Conservation (phyloP, 2,113 vertebrate genomes). For the Myiozetetes cayanensis region DNA sequence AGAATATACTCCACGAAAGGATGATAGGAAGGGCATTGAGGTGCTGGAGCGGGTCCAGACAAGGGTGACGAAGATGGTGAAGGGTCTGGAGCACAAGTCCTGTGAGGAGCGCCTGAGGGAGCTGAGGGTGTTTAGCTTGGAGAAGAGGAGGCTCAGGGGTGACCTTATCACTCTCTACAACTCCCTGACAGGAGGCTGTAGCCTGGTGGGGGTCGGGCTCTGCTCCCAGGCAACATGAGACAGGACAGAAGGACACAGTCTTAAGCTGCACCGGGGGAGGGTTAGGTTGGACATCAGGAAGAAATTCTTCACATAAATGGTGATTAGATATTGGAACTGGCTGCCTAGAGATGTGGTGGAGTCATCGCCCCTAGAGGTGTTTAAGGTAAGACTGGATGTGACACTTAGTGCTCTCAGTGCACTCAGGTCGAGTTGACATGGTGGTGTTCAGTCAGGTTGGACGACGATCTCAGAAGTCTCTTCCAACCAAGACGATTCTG, state of each 20-base stretch:
- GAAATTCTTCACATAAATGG: background rate
- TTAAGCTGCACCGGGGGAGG: background rate
- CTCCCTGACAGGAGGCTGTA: background rate
- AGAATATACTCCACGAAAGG: background rate
- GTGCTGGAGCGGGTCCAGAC: background rate
- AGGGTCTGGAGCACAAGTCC: background rate
- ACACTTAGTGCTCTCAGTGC: background rate
- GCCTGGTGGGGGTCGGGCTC: background rate
- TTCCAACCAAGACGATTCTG: background rate
- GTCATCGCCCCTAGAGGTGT: background rate
- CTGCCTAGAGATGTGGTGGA: background rate
- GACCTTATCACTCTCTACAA: rapidly evolving
- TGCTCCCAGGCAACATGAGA: background rate
- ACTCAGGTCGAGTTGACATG: background rate
- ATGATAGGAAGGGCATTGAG: background rate
- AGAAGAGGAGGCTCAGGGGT: background rate
- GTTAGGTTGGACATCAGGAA: background rate
- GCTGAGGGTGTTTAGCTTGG: background rate
- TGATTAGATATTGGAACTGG: background rate
- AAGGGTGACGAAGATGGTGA: background rate
- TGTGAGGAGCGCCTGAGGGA: background rate
- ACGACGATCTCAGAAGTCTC: background rate
- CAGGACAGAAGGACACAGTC: too few species aligned
- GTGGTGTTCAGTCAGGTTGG: background rate
- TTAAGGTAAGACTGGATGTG: background rate